Conservation (phyloP, 2,797 vertebrate species). For the Gephyroberyx darwinii region DNA sequence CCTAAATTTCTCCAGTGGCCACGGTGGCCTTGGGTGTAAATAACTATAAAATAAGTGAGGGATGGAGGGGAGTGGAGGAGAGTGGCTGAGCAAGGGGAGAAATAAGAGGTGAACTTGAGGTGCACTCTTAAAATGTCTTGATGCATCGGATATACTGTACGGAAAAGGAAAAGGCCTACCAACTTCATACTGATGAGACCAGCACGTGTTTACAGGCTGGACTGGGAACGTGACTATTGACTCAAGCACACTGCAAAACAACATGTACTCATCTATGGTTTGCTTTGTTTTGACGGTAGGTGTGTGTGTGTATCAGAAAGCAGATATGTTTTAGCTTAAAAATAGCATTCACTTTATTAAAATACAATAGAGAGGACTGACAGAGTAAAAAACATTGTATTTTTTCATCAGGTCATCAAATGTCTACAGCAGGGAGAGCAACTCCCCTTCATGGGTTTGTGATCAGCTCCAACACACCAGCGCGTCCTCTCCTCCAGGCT, state of each 20-base stretch:
- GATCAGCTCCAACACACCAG: background rate
- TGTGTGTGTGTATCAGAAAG: background rate
- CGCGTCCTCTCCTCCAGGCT: background rate
- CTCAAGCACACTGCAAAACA: background rate
- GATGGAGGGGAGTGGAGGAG: slow-evolving; percentile 21
- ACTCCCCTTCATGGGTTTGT: background rate
- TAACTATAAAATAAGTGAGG: slow-evolving; percentile 39
- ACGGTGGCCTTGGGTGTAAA: slow-evolving; percentile 68
- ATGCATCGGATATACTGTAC: background rate
- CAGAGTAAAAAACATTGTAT: too few species aligned
- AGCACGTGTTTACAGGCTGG: background rate
- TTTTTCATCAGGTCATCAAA: background rate
- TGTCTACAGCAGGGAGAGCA: background rate
- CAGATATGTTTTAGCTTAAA: background rate
- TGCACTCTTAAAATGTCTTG: slow-evolving; percentile 15
- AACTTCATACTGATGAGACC: background rate
- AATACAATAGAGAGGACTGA: too few species aligned
- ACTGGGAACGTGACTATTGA: background rate
- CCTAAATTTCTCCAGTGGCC: slow-evolving; percentile 66
- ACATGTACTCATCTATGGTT: background rate
- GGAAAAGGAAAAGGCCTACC: background rate
- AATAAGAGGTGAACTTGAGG: slow-evolving; percentile 27
- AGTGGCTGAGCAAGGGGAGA: background rate
- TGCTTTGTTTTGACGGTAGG: background rate
- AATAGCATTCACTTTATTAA: too few species aligned